Percentiles rank a stretch among this genome's conserved stretches.
Evolutionary conservation across 2,888 invertebrate genomes (phyloP).

Genomic region (Amaurobius ferox): DNA sequence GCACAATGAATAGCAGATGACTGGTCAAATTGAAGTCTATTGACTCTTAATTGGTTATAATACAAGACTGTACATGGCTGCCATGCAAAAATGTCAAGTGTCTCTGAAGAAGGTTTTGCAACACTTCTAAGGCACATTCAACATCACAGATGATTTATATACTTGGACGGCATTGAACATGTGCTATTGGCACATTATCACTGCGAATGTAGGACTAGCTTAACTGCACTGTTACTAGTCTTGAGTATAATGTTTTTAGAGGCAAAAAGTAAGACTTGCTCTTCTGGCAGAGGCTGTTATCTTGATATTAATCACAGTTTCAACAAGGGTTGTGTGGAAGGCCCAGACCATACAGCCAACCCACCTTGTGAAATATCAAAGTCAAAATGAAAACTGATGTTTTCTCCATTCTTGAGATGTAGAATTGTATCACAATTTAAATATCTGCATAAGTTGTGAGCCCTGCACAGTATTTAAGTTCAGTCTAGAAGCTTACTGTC

Average conservation of each 20-base stretch:
- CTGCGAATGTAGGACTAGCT: slow-evolving; percentile 62
- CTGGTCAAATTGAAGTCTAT: background rate
- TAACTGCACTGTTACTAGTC: slow-evolving; percentile 64
- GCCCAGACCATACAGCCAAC: too few species aligned
- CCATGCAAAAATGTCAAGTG: background rate
- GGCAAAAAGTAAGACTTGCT: too few species aligned
- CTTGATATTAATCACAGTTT: background rate
- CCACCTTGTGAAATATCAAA: too few species aligned
- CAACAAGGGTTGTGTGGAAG: too few species aligned
- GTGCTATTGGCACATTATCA: slow-evolving; percentile 2
- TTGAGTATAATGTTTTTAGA: slow-evolving; percentile 22
- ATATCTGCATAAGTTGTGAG: too few species aligned
- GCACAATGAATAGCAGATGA: background rate
- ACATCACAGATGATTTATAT: slow-evolving; percentile 57
- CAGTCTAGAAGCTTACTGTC: background rate
- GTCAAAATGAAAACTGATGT: too few species aligned
- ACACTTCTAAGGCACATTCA: slow-evolving; percentile 31
- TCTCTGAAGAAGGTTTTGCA: slow-evolving; percentile 1
- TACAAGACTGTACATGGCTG: slow-evolving; percentile 25
- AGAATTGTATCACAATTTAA: too few species aligned
- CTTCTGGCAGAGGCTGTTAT: background rate
- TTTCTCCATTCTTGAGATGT: too few species aligned
- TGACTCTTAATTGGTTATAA: background rate
- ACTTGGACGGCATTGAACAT: slow-evolving; percentile 30
- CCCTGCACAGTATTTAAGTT: too few species aligned